Evolutionary conservation across 2,888 invertebrate genomes (phyloP), one percentile per base, ranked within the genome.

Genomic region (Diachrysia chrysitis): DNA sequence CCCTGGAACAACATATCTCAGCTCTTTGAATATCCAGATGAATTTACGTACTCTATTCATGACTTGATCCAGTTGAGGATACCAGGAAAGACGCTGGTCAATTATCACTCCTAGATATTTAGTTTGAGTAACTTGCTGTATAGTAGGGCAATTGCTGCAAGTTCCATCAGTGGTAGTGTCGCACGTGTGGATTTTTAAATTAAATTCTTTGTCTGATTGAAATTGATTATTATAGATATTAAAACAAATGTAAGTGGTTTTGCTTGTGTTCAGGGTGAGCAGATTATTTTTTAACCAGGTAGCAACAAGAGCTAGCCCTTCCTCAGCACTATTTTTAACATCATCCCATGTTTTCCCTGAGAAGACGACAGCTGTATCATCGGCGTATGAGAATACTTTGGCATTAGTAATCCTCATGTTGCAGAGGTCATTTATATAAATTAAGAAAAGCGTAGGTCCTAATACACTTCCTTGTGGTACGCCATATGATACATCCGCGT

Each of bases 71-170:
- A 51, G 12, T 51, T 42, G 42, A 42, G 42, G 42, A n/a, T 42
- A 42, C 42, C 42, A 42, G 16, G 42, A 42, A 42, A 42, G 51
- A 21, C 51, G 51, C n/a, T n/a, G n/a, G 21, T 51, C 51, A 51
- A 51, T 51, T 21, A 51, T 51, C 51, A 19, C 51, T 19, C 51
- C 51, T 12, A 51, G n/a, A n/a, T n/a, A n/a, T n/a, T n/a, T n/a
- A 12, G 9, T 51, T 12, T 51, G 21, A 51, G 42, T 16, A 42
- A 42, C 42, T 6, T 42, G 42, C 6, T 42, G 42, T 14, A 42
- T 42, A 42, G 42, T 42, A 25, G 5, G 25, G 25, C 25, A 32
- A 32, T 32, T 32, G 32, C 6, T 6, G 32, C 32, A 32, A 6
- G 32, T 32, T 32, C 32, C 9, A 32, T 32, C 6, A 6, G 32